Conservation (phyloP, 2,113 vertebrate species). For the Trichomycterus rosablanca region DNA sequence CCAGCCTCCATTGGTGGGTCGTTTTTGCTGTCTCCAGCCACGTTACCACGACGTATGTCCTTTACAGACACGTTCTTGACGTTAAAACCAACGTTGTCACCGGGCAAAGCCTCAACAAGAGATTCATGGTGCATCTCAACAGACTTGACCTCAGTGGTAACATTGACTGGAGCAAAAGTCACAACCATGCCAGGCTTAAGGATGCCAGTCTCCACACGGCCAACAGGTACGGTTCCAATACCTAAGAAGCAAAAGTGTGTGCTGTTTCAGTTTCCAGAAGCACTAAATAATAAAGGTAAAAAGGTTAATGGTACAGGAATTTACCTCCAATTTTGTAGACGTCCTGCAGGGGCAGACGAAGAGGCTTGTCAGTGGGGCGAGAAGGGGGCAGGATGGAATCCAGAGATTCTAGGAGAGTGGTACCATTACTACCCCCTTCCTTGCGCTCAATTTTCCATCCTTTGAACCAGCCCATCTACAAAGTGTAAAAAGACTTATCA, state of each 20-base stretch:
- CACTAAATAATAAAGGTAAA: conserved; percentile 2
- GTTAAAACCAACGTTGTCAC: conserved; percentile 76
- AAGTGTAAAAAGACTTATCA: too few species aligned
- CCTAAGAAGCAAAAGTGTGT: conserved; percentile 45
- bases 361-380: conserved; percentile 67
- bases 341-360: conserved; percentile 72
- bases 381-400: conserved; percentile 68
- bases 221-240: conserved; percentile 75
- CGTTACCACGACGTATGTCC: conserved; percentile 73
- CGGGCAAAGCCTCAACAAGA: conserved; percentile 65
- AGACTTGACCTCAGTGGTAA: conserved; percentile 77
- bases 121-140: conserved; percentile 79
- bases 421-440: conserved; percentile 58
- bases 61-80: conserved; percentile 76
- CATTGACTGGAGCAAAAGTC: conserved; percentile 70
- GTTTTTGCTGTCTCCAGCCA: conserved; percentile 75
- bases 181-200: conserved; percentile 75
- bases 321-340: conserved; percentile 74
- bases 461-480: conserved; percentile 78
- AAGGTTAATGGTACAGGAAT: neutral
- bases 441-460: conserved; percentile 75
- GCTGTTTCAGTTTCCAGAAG: neutral
- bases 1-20: conserved; percentile 67
- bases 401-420: conserved; percentile 70
- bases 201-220: conserved; percentile 71